Base-by-base conservation (phyloP, 2,113 vertebrate species). In the Illadopsis cleaveri region DNA sequence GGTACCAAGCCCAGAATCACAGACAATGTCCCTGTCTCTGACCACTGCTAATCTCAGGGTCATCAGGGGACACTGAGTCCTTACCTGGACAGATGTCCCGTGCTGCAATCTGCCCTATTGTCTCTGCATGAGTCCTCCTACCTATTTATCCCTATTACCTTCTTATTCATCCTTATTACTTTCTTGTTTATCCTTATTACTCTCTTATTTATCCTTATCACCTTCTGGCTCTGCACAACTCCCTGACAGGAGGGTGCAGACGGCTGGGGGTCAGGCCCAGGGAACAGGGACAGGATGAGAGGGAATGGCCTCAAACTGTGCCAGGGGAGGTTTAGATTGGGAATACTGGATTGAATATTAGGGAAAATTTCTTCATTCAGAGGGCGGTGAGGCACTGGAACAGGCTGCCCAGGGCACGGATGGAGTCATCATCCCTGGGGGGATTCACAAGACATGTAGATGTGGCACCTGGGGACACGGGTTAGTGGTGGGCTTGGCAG, bases 271-370 rank as follows among this genome's bases (percentile, higher is more conserved):
- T 11, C 5, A 0, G 25, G 54, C 35, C 9, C 40, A 61, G 15
- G 17, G 23, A 53, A 48, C 47, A 37, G 25, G 22, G 31, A 42
- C 42, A 61, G 47, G 40, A 54, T 0, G 11, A 37, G 18, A 56
- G 56, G 28, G 15, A 68, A 60, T 0, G 0, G 40, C 47, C 47
- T 62, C 71, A 35, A 2, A 0, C 35, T 48, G 54, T 6, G 35
- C 79, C 47, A 82, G 21, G 35, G 30, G 1, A 61, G 31, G 31
- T 15, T 76, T 25, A 54, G 24, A 35, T 3, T 27, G 22, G 72
- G 33, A 38, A 60, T 11, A 16, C 27, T 44, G 33, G 14, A 25
- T 5, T 47, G 21, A 75, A 7, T 27, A 27, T 16, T 3, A 35
- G 14, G 30, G 31, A 42, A 47, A 23, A 61, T 22, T 2, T 47